Evolutionary conservation across 2,113 vertebrate species (phyloP), one percentile per base, ranked within the genome.

Genomic region (Pachypanchax playfairii): DNA sequence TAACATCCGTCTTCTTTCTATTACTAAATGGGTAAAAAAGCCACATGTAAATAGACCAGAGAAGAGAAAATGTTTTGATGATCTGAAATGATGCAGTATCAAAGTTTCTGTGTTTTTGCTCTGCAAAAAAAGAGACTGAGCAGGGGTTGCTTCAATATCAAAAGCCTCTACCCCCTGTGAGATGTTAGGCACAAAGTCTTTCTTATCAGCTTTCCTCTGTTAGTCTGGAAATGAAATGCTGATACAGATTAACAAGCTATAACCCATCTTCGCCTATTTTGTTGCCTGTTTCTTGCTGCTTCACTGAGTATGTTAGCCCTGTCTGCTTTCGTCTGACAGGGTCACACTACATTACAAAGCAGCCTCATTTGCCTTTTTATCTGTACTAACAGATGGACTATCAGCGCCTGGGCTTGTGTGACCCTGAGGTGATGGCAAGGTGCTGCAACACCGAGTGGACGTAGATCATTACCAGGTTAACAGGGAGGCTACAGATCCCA

Each of bases 361-460:
- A 53, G 80, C 75, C 83, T 89, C 76, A 85, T 89, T 87, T 86
- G 85, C 83, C 75, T 85, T 80, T 78, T 87, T 85, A 83, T 88
- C 82, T 80, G 77, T 65, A 51, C 72, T 73, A 87, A 87, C 87
- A 89, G 89, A 89, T 88, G 89, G 87, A 78, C 83, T 70, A 86
- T 85, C 86, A 83, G 86, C 44, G 50, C 68, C 77, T 49, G 22
- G 42, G 79, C 80, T 70, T 5, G 49, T 68, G 79, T 86, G 87
- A 89, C 89, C 89, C 84, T 46, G 65, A 80, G 86, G 83, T 77
- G 87, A 83, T 74, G 65, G 79, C 73, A 75, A 85, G 83, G 89
- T 87, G 84, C 73, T 60, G 73, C 36, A 65, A 86, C 86, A 77
- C 70, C 58, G 77, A 77, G 72, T 77, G 80, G 82, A 85, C 73